Evolutionary conservation across 2,113 vertebrate genomes (phyloP).

Genomic region (Bambusicola thoracicus): DNA sequence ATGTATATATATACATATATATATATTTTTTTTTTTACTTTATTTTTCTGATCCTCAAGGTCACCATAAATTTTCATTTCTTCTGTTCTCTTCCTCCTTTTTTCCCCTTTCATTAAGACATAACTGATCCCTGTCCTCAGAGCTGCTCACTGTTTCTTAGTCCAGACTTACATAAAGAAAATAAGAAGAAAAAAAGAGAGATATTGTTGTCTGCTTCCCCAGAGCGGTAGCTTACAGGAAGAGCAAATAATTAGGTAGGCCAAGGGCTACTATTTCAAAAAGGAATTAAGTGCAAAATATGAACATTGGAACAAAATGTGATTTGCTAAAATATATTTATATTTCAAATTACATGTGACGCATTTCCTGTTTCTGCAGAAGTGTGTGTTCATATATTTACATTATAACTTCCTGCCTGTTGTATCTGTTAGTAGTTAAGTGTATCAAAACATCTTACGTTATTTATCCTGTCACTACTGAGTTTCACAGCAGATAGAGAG

Average conservation of each 20-base stretch:
- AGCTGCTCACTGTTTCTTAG: not conserved
- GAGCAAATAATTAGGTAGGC: not conserved
- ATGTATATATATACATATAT: no score
- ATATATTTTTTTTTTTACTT: not conserved
- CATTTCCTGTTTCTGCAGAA: not conserved
- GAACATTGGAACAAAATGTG: not conserved
- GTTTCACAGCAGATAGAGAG: constrained; percentile 11
- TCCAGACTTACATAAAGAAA: not conserved
- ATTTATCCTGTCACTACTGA: constrained; percentile 31
- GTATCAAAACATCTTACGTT: not conserved
- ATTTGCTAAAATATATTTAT: not conserved
- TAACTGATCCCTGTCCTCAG: not conserved
- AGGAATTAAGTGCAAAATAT: not conserved
- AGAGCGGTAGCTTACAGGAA: not conserved
- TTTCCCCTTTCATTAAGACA: not conserved
- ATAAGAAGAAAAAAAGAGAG: not conserved
- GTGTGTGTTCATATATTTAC: not conserved
- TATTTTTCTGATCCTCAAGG: not conserved
- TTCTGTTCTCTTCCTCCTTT: not conserved
- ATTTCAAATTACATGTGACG: not conserved
- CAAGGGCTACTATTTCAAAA: not conserved
- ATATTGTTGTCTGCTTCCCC: not conserved
- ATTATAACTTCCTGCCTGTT: not conserved
- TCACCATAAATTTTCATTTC: not conserved
- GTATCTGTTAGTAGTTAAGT: not conserved